These are phyloP conservation scores for Nymphalis urticae DNA, from an alignment of 2,888 invertebrate genomes.

Conservation along the genomic window DNA sequence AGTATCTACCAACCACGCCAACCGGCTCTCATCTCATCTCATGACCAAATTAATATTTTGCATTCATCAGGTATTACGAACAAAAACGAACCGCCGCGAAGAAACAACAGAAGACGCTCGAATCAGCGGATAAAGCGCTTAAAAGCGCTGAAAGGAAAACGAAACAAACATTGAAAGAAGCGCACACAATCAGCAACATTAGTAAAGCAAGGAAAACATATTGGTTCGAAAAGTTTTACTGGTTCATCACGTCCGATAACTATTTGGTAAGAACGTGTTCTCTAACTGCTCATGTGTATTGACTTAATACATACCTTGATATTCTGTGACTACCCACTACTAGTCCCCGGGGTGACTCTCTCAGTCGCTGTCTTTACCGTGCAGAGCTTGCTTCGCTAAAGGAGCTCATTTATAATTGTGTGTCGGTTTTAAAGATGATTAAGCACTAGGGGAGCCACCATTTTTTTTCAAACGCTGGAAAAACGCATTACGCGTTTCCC, in stretches of 20 bases:
- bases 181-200: constrained; percentile 94
- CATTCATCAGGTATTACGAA: constrained; percentile 88
- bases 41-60: background rate
- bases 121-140: constrained; percentile 95
- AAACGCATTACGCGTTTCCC: too few species aligned
- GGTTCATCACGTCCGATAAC: constrained; percentile 99
- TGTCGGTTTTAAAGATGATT: too few species aligned
- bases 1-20: too few species aligned
- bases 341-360: too few species aligned
- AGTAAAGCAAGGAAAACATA: constrained; percentile 96
- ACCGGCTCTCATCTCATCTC: too few species aligned
- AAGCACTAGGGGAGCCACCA: too few species aligned
- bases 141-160: constrained; percentile 98
- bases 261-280: constrained; percentile 80
- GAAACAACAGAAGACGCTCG: constrained; percentile 97
- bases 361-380: too few species aligned
- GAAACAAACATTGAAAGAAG: constrained; percentile 95
- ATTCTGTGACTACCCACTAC: background rate
- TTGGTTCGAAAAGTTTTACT: constrained; percentile 99
- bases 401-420: too few species aligned
- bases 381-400: too few species aligned
- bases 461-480: too few species aligned
- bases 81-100: constrained; percentile 93
- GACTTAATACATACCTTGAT: too few species aligned
- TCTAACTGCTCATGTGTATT: background rate